Evolutionary conservation across 2,888 invertebrate genomes (phyloP).

Genomic region (Pterostichus madidus): DNA sequence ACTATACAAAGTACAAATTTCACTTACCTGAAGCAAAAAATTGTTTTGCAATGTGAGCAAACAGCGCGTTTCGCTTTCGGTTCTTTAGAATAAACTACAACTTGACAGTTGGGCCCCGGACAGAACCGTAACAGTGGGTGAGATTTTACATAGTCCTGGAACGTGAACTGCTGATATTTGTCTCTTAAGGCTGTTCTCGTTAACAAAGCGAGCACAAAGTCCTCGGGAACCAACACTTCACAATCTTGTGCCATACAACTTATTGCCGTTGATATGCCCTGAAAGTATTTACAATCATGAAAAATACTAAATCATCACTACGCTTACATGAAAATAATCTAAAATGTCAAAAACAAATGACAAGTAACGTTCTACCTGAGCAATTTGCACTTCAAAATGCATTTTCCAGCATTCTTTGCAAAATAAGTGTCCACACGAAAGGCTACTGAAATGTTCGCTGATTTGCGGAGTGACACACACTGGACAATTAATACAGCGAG

Average conservation of each 20-base stretch:
- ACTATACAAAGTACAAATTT: too few relatives aligned
- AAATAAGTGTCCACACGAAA: slow-evolving; percentile 95
- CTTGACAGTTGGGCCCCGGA: slow-evolving; percentile 97
- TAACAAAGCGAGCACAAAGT: slow-evolving; percentile 93
- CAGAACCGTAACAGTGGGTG: slow-evolving; percentile 95
- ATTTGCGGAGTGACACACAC: slow-evolving; percentile 87
- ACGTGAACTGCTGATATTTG: slow-evolving; percentile 97
- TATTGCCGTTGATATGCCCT: slow-evolving; percentile 89
- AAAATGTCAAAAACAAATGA: too few relatives aligned
- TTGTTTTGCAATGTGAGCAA: slow-evolving; percentile 92
- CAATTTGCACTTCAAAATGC: slow-evolving; percentile 97
- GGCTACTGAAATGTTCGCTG: slow-evolving; percentile 86
- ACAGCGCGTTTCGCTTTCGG: slow-evolving; percentile 90
- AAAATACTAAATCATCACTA: slow-evolving; percentile 27
- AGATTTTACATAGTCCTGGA: slow-evolving; percentile 96
- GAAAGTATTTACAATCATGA: slow-evolving; percentile 65
- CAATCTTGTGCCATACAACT: slow-evolving; percentile 99
- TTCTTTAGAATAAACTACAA: slow-evolving; percentile 92
- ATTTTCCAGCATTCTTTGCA: slow-evolving; percentile 98
- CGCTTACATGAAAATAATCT: neutral
- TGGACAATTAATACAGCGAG: slow-evolving; percentile 81
- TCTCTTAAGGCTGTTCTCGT: slow-evolving; percentile 90
- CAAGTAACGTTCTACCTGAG: slow-evolving; percentile 87
- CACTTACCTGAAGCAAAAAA: slow-evolving; percentile 88
- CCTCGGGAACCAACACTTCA: slow-evolving; percentile 96